These are phyloP conservation scores for Cosmorhoe ocellata DNA, from an alignment of 2,888 invertebrate species.

Conservation along the genomic window DNA sequence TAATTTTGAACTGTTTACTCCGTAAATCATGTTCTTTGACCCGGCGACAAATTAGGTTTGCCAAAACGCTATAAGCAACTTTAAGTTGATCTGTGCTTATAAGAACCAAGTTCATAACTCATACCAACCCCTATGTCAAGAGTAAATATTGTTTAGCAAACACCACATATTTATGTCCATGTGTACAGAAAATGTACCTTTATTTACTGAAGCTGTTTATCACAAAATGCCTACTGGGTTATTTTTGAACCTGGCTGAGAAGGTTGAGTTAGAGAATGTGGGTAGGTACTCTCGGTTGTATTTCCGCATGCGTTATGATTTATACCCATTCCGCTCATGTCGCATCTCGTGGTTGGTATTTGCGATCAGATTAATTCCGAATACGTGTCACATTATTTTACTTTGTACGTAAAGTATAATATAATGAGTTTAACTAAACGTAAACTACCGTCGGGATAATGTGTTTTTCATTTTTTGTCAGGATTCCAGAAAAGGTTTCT, in stretches of 20 bases:
- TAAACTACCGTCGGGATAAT: too few relatives aligned
- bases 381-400: background rate
- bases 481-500: too few relatives aligned
- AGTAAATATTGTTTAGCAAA: constrained; percentile 17
- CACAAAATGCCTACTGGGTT: background rate
- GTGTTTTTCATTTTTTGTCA: too few relatives aligned
- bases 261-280: background rate
- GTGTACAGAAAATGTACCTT: constrained; percentile 10
- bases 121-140: constrained; percentile 5
- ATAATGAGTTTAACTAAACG: too few relatives aligned
- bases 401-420: too few relatives aligned
- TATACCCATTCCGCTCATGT: background rate
- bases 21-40: constrained; percentile 6
- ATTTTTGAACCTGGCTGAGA: background rate
- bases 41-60: constrained; percentile 6
- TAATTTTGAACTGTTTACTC: constrained; percentile 12
- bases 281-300: background rate
- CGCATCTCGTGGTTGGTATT: background rate
- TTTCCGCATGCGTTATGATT: background rate
- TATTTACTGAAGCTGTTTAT: constrained; percentile 20
- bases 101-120: constrained; percentile 15
- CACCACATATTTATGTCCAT: constrained; percentile 15
- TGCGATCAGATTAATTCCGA: background rate
- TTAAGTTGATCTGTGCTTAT: constrained; percentile 6
- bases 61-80: constrained; percentile 12